Evolutionary conservation across 2,113 vertebrate species (phyloP).

Genomic region (Prochilodus magdalenae): DNA sequence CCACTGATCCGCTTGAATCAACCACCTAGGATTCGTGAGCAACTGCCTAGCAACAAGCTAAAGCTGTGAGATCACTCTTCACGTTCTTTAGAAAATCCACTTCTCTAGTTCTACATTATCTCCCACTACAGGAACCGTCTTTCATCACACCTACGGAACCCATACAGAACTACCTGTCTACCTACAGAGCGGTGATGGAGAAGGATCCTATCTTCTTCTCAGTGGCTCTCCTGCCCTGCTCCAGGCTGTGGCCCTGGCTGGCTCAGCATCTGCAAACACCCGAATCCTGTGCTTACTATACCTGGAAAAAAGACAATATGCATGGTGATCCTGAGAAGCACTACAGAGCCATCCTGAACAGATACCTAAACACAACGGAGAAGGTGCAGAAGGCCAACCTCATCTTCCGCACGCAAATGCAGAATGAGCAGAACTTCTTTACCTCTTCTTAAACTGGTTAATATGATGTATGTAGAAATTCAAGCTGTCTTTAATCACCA

Average conservation of each 20-base stretch:
- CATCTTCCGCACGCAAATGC: constrained; percentile 49
- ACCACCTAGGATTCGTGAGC: too few species aligned
- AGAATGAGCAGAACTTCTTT: constrained; percentile 54
- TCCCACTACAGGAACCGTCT: constrained; percentile 29
- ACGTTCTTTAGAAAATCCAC: too few species aligned
- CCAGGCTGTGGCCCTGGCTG: constrained; percentile 52
- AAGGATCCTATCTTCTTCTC: constrained; percentile 49
- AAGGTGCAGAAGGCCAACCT: background rate
- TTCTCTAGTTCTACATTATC: background rate
- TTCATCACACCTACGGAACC: constrained; percentile 24
- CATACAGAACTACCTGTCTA: constrained; percentile 34
- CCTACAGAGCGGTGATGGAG: constrained; percentile 30
- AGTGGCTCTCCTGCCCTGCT: constrained; percentile 53
- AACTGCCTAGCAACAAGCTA: too few species aligned
- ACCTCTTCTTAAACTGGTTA: constrained; percentile 17
- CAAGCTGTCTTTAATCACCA: too few species aligned
- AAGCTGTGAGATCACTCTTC: too few species aligned
- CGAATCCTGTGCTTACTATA: constrained; percentile 41
- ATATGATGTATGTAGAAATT: too few species aligned
- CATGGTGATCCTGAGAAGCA: constrained; percentile 31
- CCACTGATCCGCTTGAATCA: too few species aligned
- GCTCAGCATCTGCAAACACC: constrained; percentile 29
- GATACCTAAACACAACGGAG: constrained; percentile 2
- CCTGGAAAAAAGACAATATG: constrained; percentile 34
- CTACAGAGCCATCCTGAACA: constrained; percentile 50